These are phyloP conservation scores for Chloroclystis v-ata DNA, from an alignment of 2,888 invertebrate genomes.

Conservation along the genomic window DNA sequence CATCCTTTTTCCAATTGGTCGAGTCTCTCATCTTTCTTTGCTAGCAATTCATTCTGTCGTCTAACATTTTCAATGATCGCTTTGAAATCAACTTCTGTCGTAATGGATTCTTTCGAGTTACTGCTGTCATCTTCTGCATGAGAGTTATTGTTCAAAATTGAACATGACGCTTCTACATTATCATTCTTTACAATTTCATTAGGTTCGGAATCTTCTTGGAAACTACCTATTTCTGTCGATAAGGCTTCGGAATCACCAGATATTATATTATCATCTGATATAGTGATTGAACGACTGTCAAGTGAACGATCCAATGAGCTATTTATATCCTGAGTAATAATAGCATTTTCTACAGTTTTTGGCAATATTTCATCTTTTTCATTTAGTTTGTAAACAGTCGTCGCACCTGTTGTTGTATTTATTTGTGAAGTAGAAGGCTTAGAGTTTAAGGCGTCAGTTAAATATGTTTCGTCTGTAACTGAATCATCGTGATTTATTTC, in stretches of 20 bases:
- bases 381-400: slow-evolving; percentile 39
- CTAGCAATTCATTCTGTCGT: slow-evolving; percentile 39
- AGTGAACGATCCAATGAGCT: slow-evolving; percentile 39
- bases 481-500: slow-evolving; percentile 55
- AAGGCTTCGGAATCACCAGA: neutral
- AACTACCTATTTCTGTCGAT: neutral
- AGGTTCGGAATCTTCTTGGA: neutral
- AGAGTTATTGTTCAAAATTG: neutral
- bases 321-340: slow-evolving; percentile 35
- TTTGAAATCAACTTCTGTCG: slow-evolving; percentile 9
- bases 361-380: slow-evolving; percentile 45
- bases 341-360: slow-evolving; percentile 39
- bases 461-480: slow-evolving; percentile 36
- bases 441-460: no score
- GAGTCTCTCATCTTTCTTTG: slow-evolving; percentile 43
- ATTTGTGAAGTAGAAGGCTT: no score
- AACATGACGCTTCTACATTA: neutral
- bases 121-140: neutral
- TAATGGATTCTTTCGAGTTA: neutral
- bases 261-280: neutral
- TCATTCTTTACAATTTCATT: neutral
- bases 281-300: slow-evolving; percentile 12
- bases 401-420: slow-evolving; percentile 27
- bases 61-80: slow-evolving; percentile 9
- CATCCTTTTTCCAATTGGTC: slow-evolving; percentile 42